phyloP scores from a whole-genome alignment of 2,888 invertebrate species.

The Tenthredo scrophulariae region DNA sequence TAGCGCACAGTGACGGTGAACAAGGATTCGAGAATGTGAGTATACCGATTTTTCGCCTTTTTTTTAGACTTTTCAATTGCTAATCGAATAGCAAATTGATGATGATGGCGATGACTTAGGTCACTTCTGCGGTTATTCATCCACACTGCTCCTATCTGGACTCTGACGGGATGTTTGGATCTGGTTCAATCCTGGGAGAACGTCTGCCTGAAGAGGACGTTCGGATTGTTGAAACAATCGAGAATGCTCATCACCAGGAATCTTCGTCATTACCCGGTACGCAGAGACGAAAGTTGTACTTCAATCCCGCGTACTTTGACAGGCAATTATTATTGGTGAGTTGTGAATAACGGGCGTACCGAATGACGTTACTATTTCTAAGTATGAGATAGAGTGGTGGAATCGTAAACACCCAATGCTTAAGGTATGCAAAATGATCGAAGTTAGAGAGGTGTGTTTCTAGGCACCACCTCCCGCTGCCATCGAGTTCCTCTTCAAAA shows the following conservation, averaged over 20 bases:
- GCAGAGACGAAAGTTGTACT: constrained; percentile 89
- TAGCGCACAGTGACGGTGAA: constrained; percentile 69
- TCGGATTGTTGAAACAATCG: constrained; percentile 90
- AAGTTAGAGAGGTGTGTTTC: constrained; percentile 70
- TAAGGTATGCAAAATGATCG: constrained; percentile 47
- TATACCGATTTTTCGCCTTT: not conserved
- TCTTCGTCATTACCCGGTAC: constrained; percentile 80
- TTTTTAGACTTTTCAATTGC: not conserved
- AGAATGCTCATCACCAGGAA: constrained; percentile 76
- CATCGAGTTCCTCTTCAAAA: constrained; percentile 92
- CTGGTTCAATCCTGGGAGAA: constrained; percentile 79
- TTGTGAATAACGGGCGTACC: constrained; percentile 54
- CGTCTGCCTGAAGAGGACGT: constrained; percentile 91
- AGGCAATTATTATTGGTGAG: constrained; percentile 90
- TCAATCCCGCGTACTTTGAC: constrained; percentile 95
- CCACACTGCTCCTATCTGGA: constrained; percentile 77
- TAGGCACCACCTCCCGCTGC: constrained; percentile 95
- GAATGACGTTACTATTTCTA: not conserved
- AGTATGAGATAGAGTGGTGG: not conserved
- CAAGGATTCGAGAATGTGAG: constrained; percentile 71
- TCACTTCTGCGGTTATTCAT: constrained; percentile 88
- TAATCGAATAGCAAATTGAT: constrained; percentile 75
- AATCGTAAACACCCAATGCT: not conserved
- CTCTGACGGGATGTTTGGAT: constrained; percentile 75
- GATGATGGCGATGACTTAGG: constrained; percentile 77